phyloP scores from a whole-genome alignment of 1,140 invertebrate species.

The Drosophila gunungcola region DNA sequence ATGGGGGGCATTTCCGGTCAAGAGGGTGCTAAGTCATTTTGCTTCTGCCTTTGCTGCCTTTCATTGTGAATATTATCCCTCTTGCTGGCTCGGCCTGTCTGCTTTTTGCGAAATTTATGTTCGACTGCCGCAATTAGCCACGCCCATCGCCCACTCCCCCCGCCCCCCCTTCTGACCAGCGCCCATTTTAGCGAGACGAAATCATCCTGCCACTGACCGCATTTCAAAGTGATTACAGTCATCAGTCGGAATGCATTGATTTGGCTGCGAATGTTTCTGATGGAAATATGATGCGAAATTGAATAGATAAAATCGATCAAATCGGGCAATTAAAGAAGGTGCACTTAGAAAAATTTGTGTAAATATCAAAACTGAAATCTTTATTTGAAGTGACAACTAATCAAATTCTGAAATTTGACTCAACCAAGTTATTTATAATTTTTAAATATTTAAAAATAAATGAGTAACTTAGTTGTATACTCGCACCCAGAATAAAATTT shows the following conservation, averaged over 20 bases:
- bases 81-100: background rate
- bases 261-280: background rate
- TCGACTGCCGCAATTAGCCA: slow-evolving; percentile 17
- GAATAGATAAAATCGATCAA: background rate
- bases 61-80: slow-evolving; percentile 1
- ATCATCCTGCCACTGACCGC: slow-evolving; percentile 26
- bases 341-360: background rate
- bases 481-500: too few relatives aligned
- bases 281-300: slow-evolving; percentile 11
- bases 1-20: slow-evolving; percentile 3
- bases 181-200: background rate
- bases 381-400: too few relatives aligned
- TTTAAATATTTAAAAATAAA: too few relatives aligned
- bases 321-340: background rate
- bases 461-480: too few relatives aligned
- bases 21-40: background rate
- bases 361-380: too few relatives aligned
- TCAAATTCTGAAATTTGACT: too few relatives aligned
- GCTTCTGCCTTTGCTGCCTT: background rate
- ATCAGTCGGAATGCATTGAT: slow-evolving; percentile 35
- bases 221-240: slow-evolving; percentile 42
- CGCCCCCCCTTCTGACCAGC: background rate
- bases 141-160: background rate
- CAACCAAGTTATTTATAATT: too few relatives aligned
- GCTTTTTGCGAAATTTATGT: slow-evolving; percentile 6